Evolutionary conservation across 2,888 invertebrate species (phyloP).

Genomic region (Drosophila greeni): DNA sequence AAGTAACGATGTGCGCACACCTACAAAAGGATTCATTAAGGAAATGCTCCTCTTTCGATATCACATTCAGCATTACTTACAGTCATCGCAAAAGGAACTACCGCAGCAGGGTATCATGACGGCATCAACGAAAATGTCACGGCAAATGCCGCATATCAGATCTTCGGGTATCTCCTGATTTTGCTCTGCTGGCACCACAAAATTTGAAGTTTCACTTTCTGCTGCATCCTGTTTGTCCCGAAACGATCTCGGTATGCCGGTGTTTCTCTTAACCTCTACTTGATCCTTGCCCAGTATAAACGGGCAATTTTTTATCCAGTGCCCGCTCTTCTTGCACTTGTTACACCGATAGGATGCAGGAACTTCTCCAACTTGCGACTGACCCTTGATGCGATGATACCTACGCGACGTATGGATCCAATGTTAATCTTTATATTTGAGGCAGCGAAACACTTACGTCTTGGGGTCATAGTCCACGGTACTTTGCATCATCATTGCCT

Average conservation of each 20-base stretch:
- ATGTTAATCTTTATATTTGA: accelerated
- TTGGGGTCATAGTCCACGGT: slow-evolving; percentile 98
- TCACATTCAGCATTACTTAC: slow-evolving; percentile 81
- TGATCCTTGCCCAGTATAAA: slow-evolving; percentile 80
- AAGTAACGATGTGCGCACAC: slow-evolving; percentile 90
- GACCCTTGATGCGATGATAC: slow-evolving; percentile 92
- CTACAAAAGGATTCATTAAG: slow-evolving; percentile 78
- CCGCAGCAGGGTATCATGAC: slow-evolving; percentile 99
- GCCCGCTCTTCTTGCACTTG: slow-evolving; percentile 96
- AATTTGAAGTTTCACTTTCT: slow-evolving; percentile 58
- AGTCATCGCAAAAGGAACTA: slow-evolving; percentile 98
- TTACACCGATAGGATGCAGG: slow-evolving; percentile 96
- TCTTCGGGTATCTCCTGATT: slow-evolving; percentile 92
- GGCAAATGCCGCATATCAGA: slow-evolving; percentile 93
- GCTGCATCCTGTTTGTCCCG: slow-evolving; percentile 87
- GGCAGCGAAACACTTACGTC: slow-evolving; percentile 83
- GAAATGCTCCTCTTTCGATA: background rate
- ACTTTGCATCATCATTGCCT: slow-evolving; percentile 98
- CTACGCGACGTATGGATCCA: slow-evolving; percentile 80
- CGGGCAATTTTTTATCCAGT: slow-evolving; percentile 98
- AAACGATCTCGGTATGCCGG: slow-evolving; percentile 98
- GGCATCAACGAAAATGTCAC: slow-evolving; percentile 94
- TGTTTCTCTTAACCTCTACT: slow-evolving; percentile 93
- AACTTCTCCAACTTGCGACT: slow-evolving; percentile 92
- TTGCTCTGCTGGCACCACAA: slow-evolving; percentile 59